Evolutionary conservation across 2,113 vertebrate genomes (phyloP).

Genomic region (Carollia perspicillata): DNA sequence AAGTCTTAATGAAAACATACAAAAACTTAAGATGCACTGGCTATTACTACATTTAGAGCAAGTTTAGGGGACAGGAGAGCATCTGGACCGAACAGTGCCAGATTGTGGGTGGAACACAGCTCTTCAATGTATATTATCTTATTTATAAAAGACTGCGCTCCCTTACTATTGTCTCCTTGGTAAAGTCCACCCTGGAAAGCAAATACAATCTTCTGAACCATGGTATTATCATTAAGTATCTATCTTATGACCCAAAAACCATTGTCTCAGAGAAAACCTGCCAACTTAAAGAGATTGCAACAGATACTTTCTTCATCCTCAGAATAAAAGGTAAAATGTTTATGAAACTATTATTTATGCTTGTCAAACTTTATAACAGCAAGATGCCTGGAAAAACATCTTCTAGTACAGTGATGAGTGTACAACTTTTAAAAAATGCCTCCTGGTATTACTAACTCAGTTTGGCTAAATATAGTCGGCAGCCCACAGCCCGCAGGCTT

Average conservation of each 20-base stretch:
- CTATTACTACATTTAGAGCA: neutral
- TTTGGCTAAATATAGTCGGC: slow-evolving; percentile 83
- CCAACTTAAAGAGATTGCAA: neutral
- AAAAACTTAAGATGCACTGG: neutral
- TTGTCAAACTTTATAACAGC: slow-evolving; percentile 70
- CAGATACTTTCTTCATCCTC: neutral
- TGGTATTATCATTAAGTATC: neutral
- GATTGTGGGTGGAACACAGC: neutral
- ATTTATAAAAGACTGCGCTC: neutral
- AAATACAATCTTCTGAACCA: neutral
- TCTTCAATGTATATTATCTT: neutral
- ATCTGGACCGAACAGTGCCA: neutral
- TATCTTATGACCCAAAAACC: slow-evolving; percentile 45
- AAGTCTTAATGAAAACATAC: neutral
- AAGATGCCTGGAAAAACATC: slow-evolving; percentile 64
- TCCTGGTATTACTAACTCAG: slow-evolving; percentile 76
- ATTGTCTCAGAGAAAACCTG: neutral
- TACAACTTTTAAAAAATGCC: slow-evolving; percentile 60
- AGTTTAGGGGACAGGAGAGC: neutral
- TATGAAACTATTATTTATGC: neutral
- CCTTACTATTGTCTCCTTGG: neutral
- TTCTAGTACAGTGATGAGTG: slow-evolving; percentile 71
- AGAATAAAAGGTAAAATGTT: neutral
- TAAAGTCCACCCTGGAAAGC: neutral
- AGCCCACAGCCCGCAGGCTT: slow-evolving; percentile 63